Evolutionary conservation across 2,888 invertebrate genomes (phyloP).

Genomic region (Epistrophella euchroma): DNA sequence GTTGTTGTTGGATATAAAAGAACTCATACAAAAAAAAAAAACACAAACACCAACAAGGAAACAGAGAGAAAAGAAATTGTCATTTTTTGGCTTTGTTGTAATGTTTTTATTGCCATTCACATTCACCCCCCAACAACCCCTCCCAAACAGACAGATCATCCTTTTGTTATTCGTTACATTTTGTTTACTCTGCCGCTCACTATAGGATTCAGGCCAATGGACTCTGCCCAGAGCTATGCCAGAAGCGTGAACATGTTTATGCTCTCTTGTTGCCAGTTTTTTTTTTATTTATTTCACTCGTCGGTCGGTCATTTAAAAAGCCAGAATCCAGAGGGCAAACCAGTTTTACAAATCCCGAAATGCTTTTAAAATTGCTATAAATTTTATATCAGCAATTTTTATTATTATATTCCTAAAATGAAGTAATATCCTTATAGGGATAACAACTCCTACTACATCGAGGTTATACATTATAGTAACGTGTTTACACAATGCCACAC

Average conservation of each 20-base stretch:
- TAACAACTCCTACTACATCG: neutral
- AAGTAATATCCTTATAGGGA: neutral
- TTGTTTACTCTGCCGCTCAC: conserved; percentile 52
- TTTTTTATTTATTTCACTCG: conserved; percentile 7
- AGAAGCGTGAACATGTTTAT: conserved; percentile 56
- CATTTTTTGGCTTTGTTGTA: conserved; percentile 62
- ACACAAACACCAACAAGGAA: conserved; percentile 8
- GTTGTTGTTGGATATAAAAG: conserved; percentile 11
- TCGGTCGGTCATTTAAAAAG: conserved; percentile 7
- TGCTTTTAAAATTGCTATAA: conserved; percentile 57
- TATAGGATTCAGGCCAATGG: conserved; percentile 59
- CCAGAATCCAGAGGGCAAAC: conserved; percentile 24
- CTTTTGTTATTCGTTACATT: conserved; percentile 58
- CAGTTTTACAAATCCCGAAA: conserved; percentile 54
- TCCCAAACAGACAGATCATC: conserved; percentile 34
- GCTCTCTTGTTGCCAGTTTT: conserved; percentile 58
- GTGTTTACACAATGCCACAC: neutral
- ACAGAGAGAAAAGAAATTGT: conserved; percentile 20
- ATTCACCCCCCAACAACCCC: neutral
- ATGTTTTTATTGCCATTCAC: conserved; percentile 51
- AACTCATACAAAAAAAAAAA: neutral
- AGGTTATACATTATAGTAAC: neutral
- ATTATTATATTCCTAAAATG: conserved; percentile 29
- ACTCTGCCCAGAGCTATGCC: conserved; percentile 23
- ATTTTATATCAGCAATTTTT: conserved; percentile 53